phyloP scores from a whole-genome alignment of 2,113 vertebrate species.

The Chamaea fasciata region DNA sequence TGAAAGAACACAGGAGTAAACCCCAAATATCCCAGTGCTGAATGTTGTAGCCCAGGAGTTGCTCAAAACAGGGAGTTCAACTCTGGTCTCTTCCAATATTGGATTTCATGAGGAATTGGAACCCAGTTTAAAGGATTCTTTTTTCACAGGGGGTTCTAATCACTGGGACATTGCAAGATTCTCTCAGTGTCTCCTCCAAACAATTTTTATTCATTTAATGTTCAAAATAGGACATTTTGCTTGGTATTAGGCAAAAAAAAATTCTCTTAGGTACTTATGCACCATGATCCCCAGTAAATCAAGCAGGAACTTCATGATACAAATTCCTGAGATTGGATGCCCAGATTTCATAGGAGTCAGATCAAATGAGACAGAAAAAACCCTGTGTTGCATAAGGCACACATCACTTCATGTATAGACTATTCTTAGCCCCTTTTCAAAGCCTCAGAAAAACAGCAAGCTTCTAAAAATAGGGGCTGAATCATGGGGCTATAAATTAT shows the following conservation, averaged over 20 bases:
- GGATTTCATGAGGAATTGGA: not conserved
- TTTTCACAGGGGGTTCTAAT: not conserved
- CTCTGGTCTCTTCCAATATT: not conserved
- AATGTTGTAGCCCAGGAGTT: not conserved
- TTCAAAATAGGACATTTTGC: not conserved
- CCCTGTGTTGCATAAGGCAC: not conserved
- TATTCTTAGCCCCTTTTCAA: conserved; percentile 22
- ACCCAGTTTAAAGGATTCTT: not conserved
- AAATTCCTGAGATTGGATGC: not conserved
- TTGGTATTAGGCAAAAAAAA: not conserved
- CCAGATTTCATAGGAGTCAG: not conserved
- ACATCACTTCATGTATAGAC: not conserved
- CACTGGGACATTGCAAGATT: not conserved
- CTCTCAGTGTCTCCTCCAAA: not conserved
- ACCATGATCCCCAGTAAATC: not conserved
- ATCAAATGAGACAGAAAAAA: not conserved
- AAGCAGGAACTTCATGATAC: not conserved
- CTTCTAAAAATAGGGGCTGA: conserved; percentile 29
- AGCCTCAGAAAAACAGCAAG: not conserved
- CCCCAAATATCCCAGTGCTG: not conserved
- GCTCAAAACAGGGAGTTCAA: not conserved
- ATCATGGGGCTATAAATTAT: conserved; percentile 6
- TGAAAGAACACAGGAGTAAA: not conserved
- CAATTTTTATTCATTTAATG: not conserved
- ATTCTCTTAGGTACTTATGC: not conserved